Conservation (phyloP, 2,888 invertebrate species). For the Meghimatium bilineatum region DNA sequence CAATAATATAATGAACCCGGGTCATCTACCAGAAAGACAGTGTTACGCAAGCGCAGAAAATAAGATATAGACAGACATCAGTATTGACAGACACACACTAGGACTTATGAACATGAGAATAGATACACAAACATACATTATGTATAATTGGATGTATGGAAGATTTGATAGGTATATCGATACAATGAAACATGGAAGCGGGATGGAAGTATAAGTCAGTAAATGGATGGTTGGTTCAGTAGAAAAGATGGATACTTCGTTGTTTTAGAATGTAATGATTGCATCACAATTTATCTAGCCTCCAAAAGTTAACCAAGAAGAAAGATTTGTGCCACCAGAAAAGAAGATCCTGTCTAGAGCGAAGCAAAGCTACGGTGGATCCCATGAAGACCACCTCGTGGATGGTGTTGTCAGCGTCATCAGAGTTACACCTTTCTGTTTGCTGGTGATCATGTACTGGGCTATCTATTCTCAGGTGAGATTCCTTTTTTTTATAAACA, state of each 20-base stretch:
- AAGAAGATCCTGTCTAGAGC: slow-evolving; percentile 50
- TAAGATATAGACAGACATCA: neutral
- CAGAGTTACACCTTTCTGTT: slow-evolving; percentile 64
- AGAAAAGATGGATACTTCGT: neutral
- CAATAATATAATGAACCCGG: too few relatives aligned
- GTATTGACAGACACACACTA: neutral
- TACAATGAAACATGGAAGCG: too few relatives aligned
- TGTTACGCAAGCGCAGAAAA: too few relatives aligned
- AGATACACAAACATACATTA: neutral
- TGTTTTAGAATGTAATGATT: neutral
- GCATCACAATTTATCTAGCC: neutral
- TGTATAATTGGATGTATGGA: neutral
- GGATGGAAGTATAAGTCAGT: too few relatives aligned
- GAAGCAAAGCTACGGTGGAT: slow-evolving; percentile 60
- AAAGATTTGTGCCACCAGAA: neutral
- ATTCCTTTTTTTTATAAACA: too few relatives aligned
- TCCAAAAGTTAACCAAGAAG: neutral
- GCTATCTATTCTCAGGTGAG: slow-evolving; percentile 69
- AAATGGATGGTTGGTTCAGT: slow-evolving; percentile 7
- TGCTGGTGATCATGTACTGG: slow-evolving; percentile 68
- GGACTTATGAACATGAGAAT: neutral
- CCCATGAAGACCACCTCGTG: slow-evolving; percentile 60
- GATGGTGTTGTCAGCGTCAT: slow-evolving; percentile 65
- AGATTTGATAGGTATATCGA: too few relatives aligned
- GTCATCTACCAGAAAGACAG: too few relatives aligned